Percentiles rank a stretch among this genome's conserved stretches.
Evolutionary conservation across 2,888 invertebrate species (phyloP).

Genomic region (Oscheius myriophilus): DNA sequence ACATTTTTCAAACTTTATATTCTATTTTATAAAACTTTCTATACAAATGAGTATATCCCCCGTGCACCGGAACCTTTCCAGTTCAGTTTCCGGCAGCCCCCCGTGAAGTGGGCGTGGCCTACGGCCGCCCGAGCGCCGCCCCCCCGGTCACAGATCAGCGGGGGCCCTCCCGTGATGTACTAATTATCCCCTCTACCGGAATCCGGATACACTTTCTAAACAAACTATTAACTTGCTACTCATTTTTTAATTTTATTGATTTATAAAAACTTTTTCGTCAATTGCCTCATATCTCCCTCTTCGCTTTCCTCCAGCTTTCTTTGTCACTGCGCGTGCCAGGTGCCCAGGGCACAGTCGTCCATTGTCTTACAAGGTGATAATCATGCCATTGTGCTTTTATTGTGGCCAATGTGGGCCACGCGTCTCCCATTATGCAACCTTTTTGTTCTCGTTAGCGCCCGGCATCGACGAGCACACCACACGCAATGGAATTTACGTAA

Average conservation of each 20-base stretch:
- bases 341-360: slow-evolving; percentile 8
- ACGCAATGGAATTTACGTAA: slow-evolving; percentile 10
- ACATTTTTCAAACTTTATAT: too few relatives aligned
- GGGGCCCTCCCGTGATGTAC: slow-evolving; percentile 28
- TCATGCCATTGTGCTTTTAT: slow-evolving; percentile 22
- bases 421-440: slow-evolving; percentile 28
- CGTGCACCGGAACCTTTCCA: background rate
- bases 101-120: slow-evolving; percentile 12
- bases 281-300: background rate
- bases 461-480: slow-evolving; percentile 20
- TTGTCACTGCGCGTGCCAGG: slow-evolving; percentile 9
- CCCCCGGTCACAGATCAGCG: slow-evolving; percentile 19
- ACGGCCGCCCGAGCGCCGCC: background rate
- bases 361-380: slow-evolving; percentile 29
- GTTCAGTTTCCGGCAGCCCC: slow-evolving; percentile 6
- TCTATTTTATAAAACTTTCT: too few relatives aligned
- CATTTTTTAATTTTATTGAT: too few relatives aligned
- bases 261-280: too few relatives aligned
- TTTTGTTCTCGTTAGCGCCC: slow-evolving; percentile 27
- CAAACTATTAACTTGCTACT: too few relatives aligned
- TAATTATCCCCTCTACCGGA: slow-evolving; percentile 29
- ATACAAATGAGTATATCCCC: background rate
- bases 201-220: background rate
- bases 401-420: slow-evolving; percentile 23
- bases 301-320: background rate